Evolutionary conservation across 2,888 invertebrate species (phyloP).

Genomic region (Boloria euphrosyne): DNA sequence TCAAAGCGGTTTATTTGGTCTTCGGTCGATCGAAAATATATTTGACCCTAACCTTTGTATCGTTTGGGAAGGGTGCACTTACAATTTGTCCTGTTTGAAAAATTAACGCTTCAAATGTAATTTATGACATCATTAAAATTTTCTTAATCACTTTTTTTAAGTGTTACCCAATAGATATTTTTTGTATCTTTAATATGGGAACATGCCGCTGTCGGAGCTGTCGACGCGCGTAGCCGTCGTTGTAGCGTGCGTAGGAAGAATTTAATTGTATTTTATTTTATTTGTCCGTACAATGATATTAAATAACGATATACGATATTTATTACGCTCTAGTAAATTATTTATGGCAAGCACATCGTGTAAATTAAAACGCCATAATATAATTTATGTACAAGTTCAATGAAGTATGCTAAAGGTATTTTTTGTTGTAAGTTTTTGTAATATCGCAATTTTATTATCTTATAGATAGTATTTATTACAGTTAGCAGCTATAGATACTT

Average conservation of each 20-base stretch:
- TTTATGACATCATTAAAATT: conserved; percentile 78
- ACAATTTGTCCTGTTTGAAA: conserved; percentile 75
- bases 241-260: conserved; percentile 56
- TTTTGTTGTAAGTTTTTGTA: neutral
- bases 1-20: conserved; percentile 73
- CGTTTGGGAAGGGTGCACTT: conserved; percentile 66
- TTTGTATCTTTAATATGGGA: conserved; percentile 34
- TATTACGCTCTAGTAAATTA: conserved; percentile 13
- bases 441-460: no score
- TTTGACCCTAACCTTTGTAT: conserved; percentile 66
- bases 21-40: conserved; percentile 67
- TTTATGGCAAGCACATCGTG: conserved; percentile 7
- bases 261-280: conserved; percentile 68
- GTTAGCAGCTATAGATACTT: no score
- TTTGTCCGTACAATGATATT: conserved; percentile 28
- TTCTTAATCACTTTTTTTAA: conserved; percentile 66
- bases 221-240: conserved; percentile 27
- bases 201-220: conserved; percentile 24
- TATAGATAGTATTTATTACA: no score
- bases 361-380: conserved; percentile 1
- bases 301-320: conserved; percentile 15
- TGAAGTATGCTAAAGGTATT: neutral
- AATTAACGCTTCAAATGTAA: conserved; percentile 67
- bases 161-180: conserved; percentile 53
- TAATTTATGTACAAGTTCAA: neutral